Evolutionary conservation across 2,888 invertebrate genomes (phyloP), one percentile per base, ranked within the genome.

Genomic region (Orthosia cruda): DNA sequence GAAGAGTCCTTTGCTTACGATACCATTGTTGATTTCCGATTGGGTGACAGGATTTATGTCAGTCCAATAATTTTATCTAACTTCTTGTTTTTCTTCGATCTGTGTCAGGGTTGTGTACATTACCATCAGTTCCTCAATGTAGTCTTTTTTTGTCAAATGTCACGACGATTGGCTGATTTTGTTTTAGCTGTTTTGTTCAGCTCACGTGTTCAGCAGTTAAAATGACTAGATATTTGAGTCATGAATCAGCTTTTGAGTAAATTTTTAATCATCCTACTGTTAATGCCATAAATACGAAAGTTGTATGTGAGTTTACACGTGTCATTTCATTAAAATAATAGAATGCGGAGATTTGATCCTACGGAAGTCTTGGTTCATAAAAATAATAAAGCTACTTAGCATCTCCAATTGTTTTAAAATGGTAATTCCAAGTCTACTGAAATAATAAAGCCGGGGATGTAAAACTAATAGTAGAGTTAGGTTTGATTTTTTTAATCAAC

Each of bases 21-120:
- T 58, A 66, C 63, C 40, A 75, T 78, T 85, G 78, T 78, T 74
- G 75, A 81, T 73, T 75, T 81, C 71, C 74, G 20, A 72, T 78
- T 68, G 67, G 68, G 40, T 71, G 67, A 64, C 65, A 55, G 32
- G 71, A 78, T 84, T 86, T 72, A 84, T 78, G 62, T 67, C 54
- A 67, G 32, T 45, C 70, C 55, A 75, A 77, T 80, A 73, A 71
- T 75, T 76, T 50, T 59, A 52, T 66, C 18, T 61, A 59, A 45
- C 55, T 23, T 76, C 61, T 66, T 84, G 47, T 75, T 82, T 63
- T 76, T 69, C 76, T 68, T 40, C 49, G 50, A 80, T 81, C 61
- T 63, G 54, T 63, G 74, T 80, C 66, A 61, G 32, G 47, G 57
- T 59, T 69, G 26, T 32, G n/a, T 40, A 13, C 26, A 16, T 69